Base-by-base conservation (phyloP, 2,888 invertebrate species). In the Thereva unica region DNA sequence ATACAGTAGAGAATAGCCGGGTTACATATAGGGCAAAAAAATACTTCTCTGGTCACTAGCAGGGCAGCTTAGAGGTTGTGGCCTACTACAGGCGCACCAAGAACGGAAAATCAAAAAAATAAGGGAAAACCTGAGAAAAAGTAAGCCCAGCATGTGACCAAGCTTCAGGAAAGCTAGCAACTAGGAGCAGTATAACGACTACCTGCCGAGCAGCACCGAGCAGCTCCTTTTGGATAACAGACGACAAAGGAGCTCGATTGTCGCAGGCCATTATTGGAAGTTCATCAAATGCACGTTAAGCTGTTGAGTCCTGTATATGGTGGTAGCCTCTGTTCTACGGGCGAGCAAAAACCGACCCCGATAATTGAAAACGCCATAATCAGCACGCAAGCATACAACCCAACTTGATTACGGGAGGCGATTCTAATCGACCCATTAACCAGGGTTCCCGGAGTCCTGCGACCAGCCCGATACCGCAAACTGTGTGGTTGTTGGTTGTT, bases 251-350 rank as follows among this genome's bases (percentile, higher is more conserved):
- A 59, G 49, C 49, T 59, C 42, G 37, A 49, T 59, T 49, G 59
- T 59, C 59, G 49, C 59, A 59, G 59, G 59, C 59, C 38, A 49
- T 59, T 59, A 59, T 59, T 49, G 38, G 49, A 23, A 37, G 38
- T 49, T 59, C 59, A 59, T 59, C 59, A 59, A 37, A 8, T 45
- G 59, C 45, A 38, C 59, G 59, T 47, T 59, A 42, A 56, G 59
- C 59, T 59, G 59, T 59, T 47, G 47, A 59, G 38, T 49, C 4
- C 59, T 7, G 23, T 23, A 35, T 49, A 47, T 59, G 59, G 49
- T 35, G 59, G 38, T 38, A 40, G 45, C 34, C 34, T 40, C 6
- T 10, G n/a, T 41, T 12, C 49, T 45, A n/a, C 34, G 8, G 8
- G 9, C 6, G n/a, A 12, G 10, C 45, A 59, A 59, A 59, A 49